Conservation (phyloP, 1,140 invertebrate genomes). For the Papilio polytes region DNA sequence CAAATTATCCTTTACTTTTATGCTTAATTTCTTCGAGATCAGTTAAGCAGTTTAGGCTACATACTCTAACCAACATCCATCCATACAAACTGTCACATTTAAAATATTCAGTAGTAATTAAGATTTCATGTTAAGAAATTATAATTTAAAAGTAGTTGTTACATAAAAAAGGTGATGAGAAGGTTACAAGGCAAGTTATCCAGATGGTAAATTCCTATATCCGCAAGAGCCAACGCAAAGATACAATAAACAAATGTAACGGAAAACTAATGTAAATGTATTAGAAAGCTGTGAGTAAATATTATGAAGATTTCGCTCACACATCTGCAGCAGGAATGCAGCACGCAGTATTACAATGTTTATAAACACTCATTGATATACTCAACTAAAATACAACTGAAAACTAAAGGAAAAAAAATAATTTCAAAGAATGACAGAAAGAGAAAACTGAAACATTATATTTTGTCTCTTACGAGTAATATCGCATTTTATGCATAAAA, state of each 20-base stretch:
- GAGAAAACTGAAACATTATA: background rate
- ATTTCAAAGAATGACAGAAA: background rate
- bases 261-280: slow-evolving; percentile 25
- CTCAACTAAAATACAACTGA: background rate
- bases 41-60: too few relatives aligned
- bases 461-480: too few relatives aligned
- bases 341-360: background rate
- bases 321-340: slow-evolving; percentile 8
- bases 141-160: too few relatives aligned
- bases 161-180: background rate
- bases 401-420: too few relatives aligned
- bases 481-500: too few relatives aligned
- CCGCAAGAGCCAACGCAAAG: background rate
- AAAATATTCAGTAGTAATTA: too few relatives aligned
- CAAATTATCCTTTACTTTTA: too few relatives aligned
- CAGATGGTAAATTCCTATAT: background rate
- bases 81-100: too few relatives aligned
- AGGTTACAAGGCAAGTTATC: background rate
- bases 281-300: slow-evolving; percentile 17
- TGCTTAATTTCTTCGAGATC: too few relatives aligned
- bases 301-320: slow-evolving; percentile 15
- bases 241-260: background rate
- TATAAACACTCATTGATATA: background rate
- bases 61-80: too few relatives aligned
- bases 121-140: background rate